phyloP scores from a whole-genome alignment of 2,113 vertebrate species.

The Chlorocebus sabaeus region DNA sequence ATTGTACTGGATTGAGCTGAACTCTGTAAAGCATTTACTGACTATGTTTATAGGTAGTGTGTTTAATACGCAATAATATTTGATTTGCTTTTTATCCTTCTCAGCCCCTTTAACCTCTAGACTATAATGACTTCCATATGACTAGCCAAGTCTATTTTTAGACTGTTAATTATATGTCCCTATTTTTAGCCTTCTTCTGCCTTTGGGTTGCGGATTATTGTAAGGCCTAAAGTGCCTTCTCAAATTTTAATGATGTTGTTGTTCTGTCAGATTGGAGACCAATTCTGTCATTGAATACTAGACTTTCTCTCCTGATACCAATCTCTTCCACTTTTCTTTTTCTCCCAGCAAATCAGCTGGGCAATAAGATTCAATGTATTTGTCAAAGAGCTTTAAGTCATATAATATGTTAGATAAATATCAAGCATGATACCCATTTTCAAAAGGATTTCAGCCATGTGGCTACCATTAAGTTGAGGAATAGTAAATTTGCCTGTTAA shows the following conservation, averaged over 20 bases:
- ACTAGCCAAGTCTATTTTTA: constrained; percentile 73
- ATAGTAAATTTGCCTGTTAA: constrained; percentile 15
- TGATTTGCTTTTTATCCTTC: constrained; percentile 69
- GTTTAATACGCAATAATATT: constrained; percentile 77
- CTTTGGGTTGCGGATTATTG: constrained; percentile 75
- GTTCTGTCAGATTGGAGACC: constrained; percentile 21
- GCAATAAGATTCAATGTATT: background rate
- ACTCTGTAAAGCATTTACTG: constrained; percentile 79
- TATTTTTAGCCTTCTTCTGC: constrained; percentile 79
- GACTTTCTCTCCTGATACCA: background rate
- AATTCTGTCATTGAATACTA: background rate
- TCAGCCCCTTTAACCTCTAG: constrained; percentile 64
- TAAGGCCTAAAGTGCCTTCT: constrained; percentile 68
- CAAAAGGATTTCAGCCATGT: constrained; percentile 19
- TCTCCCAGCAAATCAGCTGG: background rate
- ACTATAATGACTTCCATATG: constrained; percentile 81
- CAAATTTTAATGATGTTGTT: constrained; percentile 35
- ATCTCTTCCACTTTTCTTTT: background rate
- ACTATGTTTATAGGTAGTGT: constrained; percentile 72
- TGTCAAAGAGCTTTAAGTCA: background rate
- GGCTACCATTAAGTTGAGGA: constrained; percentile 19
- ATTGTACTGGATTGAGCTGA: constrained; percentile 69
- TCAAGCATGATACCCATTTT: background rate
- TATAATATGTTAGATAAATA: constrained; percentile 11
- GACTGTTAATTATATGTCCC: constrained; percentile 77